Evolutionary conservation across 2,888 invertebrate species (phyloP).

Genomic region (Cheilosia vulpina): DNA sequence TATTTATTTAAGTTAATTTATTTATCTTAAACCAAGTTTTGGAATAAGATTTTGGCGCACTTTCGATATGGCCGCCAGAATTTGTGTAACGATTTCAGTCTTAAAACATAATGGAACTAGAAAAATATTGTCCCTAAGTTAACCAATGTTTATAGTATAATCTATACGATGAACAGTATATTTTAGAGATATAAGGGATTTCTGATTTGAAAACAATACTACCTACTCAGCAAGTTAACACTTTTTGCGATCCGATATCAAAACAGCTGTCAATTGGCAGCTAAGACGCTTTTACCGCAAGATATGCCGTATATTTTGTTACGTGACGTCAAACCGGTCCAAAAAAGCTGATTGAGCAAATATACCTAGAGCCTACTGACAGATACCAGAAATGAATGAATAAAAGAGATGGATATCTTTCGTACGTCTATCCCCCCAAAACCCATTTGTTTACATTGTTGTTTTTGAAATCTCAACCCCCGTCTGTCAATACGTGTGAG

Average conservation of each 20-base stretch:
- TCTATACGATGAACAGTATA: neutral
- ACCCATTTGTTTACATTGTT: too few species aligned
- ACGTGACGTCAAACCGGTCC: too few species aligned
- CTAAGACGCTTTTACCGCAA: neutral
- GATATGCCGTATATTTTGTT: too few species aligned
- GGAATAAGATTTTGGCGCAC: constrained; percentile 33
- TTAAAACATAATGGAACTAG: constrained; percentile 1
- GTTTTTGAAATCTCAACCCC: too few species aligned
- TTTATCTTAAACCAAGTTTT: neutral
- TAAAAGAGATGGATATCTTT: too few species aligned
- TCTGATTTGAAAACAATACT: constrained; percentile 11
- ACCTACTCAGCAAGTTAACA: neutral
- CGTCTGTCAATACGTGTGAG: too few species aligned
- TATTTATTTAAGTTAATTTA: neutral
- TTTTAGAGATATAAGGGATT: neutral
- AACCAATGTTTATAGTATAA: neutral
- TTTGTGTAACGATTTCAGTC: neutral
- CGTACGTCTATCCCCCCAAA: too few species aligned
- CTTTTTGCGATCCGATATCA: neutral
- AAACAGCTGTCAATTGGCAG: constrained; percentile 39
- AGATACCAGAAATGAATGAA: too few species aligned
- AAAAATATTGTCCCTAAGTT: neutral
- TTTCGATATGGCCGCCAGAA: constrained; percentile 2
- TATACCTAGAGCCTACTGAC: too few species aligned
- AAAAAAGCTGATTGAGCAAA: too few species aligned